Percentiles rank a stretch among this genome's conserved stretches.
Evolutionary conservation across 2,113 vertebrate species (phyloP).

Genomic region (Ptilonorhynchus violaceus): DNA sequence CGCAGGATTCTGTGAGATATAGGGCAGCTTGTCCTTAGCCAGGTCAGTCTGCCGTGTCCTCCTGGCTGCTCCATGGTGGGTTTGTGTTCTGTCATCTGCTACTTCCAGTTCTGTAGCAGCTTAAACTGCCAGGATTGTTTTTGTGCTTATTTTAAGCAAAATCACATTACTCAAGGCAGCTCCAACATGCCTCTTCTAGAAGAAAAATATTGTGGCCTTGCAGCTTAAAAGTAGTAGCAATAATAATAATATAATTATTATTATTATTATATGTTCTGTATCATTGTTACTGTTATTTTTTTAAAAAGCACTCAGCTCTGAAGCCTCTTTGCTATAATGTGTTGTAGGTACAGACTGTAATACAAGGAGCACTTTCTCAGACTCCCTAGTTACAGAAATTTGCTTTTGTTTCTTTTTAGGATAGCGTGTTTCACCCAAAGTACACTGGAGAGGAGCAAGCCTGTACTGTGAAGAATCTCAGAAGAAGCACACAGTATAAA

Average conservation of each 20-base stretch:
- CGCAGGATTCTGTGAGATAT: not conserved
- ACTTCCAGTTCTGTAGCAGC: not conserved
- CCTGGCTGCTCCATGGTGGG: not conserved
- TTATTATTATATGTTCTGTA: not conserved
- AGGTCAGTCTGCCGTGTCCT: not conserved
- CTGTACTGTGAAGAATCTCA: constrained; percentile 95
- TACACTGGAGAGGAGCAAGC: constrained; percentile 97
- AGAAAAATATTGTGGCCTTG: not conserved
- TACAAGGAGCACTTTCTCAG: not conserved
- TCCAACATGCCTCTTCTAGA: not conserved
- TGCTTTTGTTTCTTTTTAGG: constrained; percentile 72
- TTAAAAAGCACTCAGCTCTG: not conserved
- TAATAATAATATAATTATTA: not conserved
- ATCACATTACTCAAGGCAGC: not conserved
- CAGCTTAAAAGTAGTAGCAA: not conserved
- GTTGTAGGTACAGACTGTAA: not conserved
- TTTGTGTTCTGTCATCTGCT: not conserved
- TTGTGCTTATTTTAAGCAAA: not conserved
- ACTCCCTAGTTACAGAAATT: not conserved
- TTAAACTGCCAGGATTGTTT: fast-evolving
- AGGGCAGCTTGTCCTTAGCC: not conserved
- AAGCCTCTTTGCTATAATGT: not conserved
- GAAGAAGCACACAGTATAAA: constrained; percentile 97
- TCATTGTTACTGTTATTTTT: not conserved
- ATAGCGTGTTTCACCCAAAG: constrained; percentile 90